A percentile compares a stretch with the other conserved stretches of the same genome.
phyloP scores from a whole-genome alignment of 2,888 invertebrate genomes.

The Parasteatoda lunata region DNA sequence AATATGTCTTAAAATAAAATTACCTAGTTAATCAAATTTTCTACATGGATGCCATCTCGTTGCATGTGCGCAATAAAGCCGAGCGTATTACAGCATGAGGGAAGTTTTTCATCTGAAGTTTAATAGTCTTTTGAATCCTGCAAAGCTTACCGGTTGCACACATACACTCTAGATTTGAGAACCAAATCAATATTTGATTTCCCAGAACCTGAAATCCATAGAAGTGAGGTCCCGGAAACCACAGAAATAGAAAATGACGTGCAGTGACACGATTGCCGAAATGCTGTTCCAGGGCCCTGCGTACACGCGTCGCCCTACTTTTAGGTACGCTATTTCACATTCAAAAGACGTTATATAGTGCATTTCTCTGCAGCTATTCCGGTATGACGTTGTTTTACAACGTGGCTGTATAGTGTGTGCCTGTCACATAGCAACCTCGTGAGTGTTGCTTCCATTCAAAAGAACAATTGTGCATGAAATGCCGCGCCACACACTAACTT shows the following conservation, averaged over 20 bases:
- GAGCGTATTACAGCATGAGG: too few relatives aligned
- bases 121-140: too few relatives aligned
- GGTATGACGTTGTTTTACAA: slow-evolving; percentile 2
- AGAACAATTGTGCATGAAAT: not conserved
- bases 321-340: not conserved
- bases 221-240: not conserved
- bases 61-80: too few relatives aligned
- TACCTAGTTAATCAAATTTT: too few relatives aligned
- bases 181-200: too few relatives aligned
- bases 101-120: too few relatives aligned
- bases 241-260: slow-evolving; percentile 24
- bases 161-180: too few relatives aligned
- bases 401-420: not conserved
- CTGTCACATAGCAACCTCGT: not conserved
- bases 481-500: not conserved
- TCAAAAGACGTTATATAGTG: slow-evolving; percentile 12
- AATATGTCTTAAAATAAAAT: too few relatives aligned
- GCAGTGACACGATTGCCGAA: slow-evolving; percentile 14
- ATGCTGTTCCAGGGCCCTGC: slow-evolving; percentile 9
- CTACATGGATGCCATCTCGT: too few relatives aligned
- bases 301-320: not conserved
- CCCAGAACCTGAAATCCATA: slow-evolving; percentile 13
- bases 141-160: too few relatives aligned
- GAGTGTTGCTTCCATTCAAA: not conserved
- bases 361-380: not conserved